These are phyloP conservation scores for Champsocephalus esox DNA, from an alignment of 2,797 vertebrate genomes.

Conservation along the genomic window DNA sequence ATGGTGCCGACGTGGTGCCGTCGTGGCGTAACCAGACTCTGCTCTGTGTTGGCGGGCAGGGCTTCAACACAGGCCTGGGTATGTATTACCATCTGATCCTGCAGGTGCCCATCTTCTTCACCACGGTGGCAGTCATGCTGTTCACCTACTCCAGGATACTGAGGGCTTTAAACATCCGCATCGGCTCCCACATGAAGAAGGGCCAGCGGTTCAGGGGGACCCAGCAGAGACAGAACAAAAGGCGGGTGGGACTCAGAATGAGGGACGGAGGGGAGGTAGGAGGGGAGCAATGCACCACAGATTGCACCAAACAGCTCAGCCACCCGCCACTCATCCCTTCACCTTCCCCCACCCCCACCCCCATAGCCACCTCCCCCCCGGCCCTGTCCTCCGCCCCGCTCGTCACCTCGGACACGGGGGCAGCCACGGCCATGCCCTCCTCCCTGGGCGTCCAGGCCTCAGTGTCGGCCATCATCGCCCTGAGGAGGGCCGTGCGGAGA, in stretches of 20 bases:
- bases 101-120: conserved; percentile 85
- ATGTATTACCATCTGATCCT: conserved; percentile 87
- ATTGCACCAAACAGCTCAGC: conserved; percentile 79
- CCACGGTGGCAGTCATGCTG: conserved; percentile 83
- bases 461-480: conserved; percentile 85
- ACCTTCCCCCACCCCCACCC: conserved; percentile 80
- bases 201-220: conserved; percentile 72
- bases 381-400: conserved; percentile 74
- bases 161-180: conserved; percentile 87
- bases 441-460: conserved; percentile 85
- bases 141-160: conserved; percentile 87
- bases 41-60: conserved; percentile 81
- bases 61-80: conserved; percentile 74
- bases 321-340: conserved; percentile 83
- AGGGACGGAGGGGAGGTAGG: conserved; percentile 40
- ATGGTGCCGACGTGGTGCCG: conserved; percentile 39
- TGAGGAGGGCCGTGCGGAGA: conserved; percentile 82
- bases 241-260: conserved; percentile 52
- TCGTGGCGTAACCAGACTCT: conserved; percentile 83
- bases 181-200: conserved; percentile 86
- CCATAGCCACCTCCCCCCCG: conserved; percentile 82
- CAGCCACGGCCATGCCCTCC: conserved; percentile 59
- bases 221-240: conserved; percentile 66
- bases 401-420: conserved; percentile 57
- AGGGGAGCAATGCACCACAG: conserved; percentile 65